Conservation (phyloP, 2,797 vertebrate species). For the Epinephelus malabaricus region DNA sequence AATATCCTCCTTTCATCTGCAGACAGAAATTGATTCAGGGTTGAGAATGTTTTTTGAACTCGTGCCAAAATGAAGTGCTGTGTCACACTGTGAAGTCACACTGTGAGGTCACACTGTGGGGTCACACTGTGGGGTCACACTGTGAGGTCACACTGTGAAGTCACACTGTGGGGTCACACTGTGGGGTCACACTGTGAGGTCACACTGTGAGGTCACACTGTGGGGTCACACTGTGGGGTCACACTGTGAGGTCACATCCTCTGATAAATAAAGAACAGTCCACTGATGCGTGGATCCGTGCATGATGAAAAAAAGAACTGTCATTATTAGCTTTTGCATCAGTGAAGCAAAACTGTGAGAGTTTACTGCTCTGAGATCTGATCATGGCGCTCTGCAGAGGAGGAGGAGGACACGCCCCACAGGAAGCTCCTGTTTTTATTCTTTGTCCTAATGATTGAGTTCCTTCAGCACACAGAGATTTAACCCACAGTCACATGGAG, state of each 20-base stretch:
- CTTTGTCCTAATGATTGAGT: too few species aligned
- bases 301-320: slow-evolving; percentile 5
- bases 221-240: too few species aligned
- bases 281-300: not conserved
- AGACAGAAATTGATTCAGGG: slow-evolving; percentile 51
- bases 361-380: slow-evolving; percentile 26
- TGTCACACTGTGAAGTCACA: slow-evolving; percentile 75
- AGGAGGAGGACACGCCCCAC: too few species aligned
- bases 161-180: slow-evolving; percentile 2
- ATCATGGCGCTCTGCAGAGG: not conserved
- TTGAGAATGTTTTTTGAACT: slow-evolving; percentile 72
- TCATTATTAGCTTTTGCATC: slow-evolving; percentile 7
- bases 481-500: too few species aligned
- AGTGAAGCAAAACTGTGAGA: not conserved
- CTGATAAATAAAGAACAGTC: too few species aligned
- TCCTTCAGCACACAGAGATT: too few species aligned
- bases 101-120: slow-evolving; percentile 42
- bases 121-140: too few species aligned
- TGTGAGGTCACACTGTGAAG: slow-evolving; percentile 32
- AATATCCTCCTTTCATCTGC: not conserved
- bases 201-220: slow-evolving; percentile 43
- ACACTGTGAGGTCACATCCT: too few species aligned
- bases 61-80: slow-evolving; percentile 82
- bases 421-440: too few species aligned
- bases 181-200: too few species aligned